Evolutionary conservation across 2,113 vertebrate species (phyloP), one percentile per base, ranked within the genome.

Genomic region (Manacus vitellinus): DNA sequence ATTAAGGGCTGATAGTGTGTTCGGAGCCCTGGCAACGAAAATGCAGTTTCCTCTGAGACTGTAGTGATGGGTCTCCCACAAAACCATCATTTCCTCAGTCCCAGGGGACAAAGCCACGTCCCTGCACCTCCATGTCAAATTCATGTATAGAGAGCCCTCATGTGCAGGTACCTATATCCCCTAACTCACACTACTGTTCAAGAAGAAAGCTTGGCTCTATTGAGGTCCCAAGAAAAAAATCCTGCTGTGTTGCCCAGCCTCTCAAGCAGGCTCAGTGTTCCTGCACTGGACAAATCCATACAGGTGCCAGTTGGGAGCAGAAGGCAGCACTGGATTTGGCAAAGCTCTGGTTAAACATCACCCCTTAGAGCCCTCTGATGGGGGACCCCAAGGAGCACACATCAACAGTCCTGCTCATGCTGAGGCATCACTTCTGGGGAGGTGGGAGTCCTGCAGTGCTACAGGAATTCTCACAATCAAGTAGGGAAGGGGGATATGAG

Each of bases 331-430:
- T 61, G 14, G 12, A 47, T 44, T 41, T 49, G 31, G 31, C 3
- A 5, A 61, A 21, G 17, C 7, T 41, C 46, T 56, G 4, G 5
- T 70, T 25, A 49, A 61, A 41, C 3, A 15, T 25, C 77, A 47
- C 8, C 19, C 28, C 46, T 49, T 4, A 25, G 31, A 35, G 9
- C 14, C 10, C 54, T 44, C 44, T 8, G 10, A 8, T 10, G 43
- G 46, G 41, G 25, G 12, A 41, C 6, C 3, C 16, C 6, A 2
- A 2, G 0, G 5, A 61, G 41, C 5, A 6, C 12, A 19, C 1
- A 1, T 6, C 41, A 55, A 23, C 4, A 39, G 51, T n/a, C 22
- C 63, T 58, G 20, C 37, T 66, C 7, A 0, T 43, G 33, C 54
- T 5, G 17, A 35, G 14, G 17, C 21, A 12, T 33, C 5, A 2